Base-by-base conservation (phyloP, 2,888 invertebrate species). In the Epistrophe grossulariae region DNA sequence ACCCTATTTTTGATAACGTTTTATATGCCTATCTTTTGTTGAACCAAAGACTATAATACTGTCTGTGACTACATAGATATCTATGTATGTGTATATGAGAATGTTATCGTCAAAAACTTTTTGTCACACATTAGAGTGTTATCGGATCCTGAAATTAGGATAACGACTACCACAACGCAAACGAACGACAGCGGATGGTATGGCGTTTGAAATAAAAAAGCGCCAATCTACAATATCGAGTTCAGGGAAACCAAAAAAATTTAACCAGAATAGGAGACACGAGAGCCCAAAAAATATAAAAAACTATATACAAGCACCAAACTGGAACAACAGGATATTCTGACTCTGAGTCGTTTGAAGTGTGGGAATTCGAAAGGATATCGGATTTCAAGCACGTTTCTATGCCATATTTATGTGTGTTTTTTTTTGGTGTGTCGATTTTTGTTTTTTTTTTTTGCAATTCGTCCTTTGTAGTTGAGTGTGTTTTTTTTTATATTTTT, bases 331-430 rank as follows among this genome's bases (percentile, higher is more conserved):
- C 79, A 79, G 82, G 87, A 83, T 74, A 71, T 83, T 77, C 40
- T n/a, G 64, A 71, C 79, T 77, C 40, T n/a, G 64, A 40, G 72
- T 52, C 40, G 76, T 57, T 43, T 19, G 48, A 62, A 76, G 77
- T 77, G 60, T 80, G 77, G 77, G 82, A 82, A 82, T 85, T 82
- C 64, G 59, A 79, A 82, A 87, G 83, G 87, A 87, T 87, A 87
- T 87, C 87, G 66, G 83, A 87, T 87, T 87, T 87, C 83, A 43
- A 66, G 79, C 87, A 87, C 87, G 83, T 87, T 83, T 83, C 79
- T 62, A 79, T 87, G 79, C 74, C 79, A 87, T 85, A 82, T 78
- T 82, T 81, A 70, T 81, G 77, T 82, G 50, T 71, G 60, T 50
- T 9, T 40, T 6, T 74, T 38, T 0, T n/a, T n/a, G n/a, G n/a